Conservation (phyloP, 2,888 invertebrate genomes). For the Dolichopus griseipennis region DNA sequence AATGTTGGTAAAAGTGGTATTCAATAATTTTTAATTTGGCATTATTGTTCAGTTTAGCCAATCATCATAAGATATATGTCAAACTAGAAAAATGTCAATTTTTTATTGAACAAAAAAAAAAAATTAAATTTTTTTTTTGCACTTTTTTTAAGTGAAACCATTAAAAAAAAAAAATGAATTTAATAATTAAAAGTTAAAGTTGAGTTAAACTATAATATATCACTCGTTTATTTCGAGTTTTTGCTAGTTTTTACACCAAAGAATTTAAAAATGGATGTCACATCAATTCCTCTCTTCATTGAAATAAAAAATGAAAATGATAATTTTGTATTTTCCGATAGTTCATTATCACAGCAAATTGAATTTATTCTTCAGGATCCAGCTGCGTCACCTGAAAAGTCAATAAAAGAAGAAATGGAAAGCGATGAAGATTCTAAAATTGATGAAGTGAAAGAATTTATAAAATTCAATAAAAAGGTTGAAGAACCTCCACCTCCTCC, state of each 20-base stretch:
- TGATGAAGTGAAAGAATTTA: conserved; percentile 10
- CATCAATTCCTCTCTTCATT: conserved; percentile 24
- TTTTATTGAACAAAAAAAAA: neutral
- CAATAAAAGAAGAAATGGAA: conserved; percentile 1
- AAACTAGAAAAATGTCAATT: conserved; percentile 6
- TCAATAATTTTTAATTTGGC: no score
- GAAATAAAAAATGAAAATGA: conserved; percentile 33
- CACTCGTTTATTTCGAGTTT: conserved; percentile 1
- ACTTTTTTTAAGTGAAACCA: conserved; percentile 4
- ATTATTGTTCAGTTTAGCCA: neutral
- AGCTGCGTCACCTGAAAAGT: conserved; percentile 25
- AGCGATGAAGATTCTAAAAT: conserved; percentile 2
- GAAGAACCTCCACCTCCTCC: neutral
- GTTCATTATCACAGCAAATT: conserved; percentile 43
- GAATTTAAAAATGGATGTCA: conserved; percentile 20
- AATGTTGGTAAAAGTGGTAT: no score
- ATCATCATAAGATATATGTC: neutral
- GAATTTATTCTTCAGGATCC: conserved; percentile 43
- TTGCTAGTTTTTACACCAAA: conserved; percentile 3
- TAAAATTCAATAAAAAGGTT: conserved; percentile 10
- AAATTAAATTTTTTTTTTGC: neutral
- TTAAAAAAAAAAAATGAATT: neutral
- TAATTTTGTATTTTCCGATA: conserved; percentile 41
- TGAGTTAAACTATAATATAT: neutral
- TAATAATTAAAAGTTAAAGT: conserved; percentile 1